Base-by-base conservation (phyloP, 2,888 invertebrate species). In the Aphidius colemani region DNA sequence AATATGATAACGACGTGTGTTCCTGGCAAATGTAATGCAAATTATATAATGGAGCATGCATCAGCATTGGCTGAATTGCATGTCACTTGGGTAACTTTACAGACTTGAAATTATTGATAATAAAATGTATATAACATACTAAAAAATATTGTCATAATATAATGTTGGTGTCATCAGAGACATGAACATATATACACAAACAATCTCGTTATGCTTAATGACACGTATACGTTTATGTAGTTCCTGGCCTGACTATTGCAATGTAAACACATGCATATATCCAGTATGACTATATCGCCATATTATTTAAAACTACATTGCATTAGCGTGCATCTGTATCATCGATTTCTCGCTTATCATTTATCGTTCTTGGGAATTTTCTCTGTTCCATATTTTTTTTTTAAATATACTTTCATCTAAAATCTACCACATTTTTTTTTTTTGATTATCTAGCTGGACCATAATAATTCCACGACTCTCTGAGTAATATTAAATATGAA, bases 271-370 rank as follows among this genome's bases (percentile, higher is more conserved):
- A 30, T 30, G 13, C 1, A 30, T 30, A 4, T 5, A 30, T 30
- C 0, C 5, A 30, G 4, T 30, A 30, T 30, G 46, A 48, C 46
- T 53, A 30, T 39, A 10, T 30, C 39, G 30, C 45, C 46, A 55
- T 53, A 60, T 53, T 48, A 44, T 44, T 13, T 11, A 10, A 9
- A 53, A 46, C 30, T 57, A 62, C 41, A 45, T 51, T 68, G 69
- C 71, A 74, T 72, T 73, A 77, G 72, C 71, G 71, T 74, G 72
- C 71, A 75, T 71, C 74, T 72, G 73, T 75, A 76, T 77, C 75
- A 75, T 76, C 76, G 77, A 77, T 77, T 77, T 77, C 72, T 72
- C 75, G 75, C 75, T 74, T 77, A 77, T 77, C 77, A 72, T 71
- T 69, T 75, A 73, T 75, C 75, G 53, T 60, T 55, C 53, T 51